Evolutionary conservation across 2,113 vertebrate genomes (phyloP).

Genomic region (Pyrgilauda ruficollis): DNA sequence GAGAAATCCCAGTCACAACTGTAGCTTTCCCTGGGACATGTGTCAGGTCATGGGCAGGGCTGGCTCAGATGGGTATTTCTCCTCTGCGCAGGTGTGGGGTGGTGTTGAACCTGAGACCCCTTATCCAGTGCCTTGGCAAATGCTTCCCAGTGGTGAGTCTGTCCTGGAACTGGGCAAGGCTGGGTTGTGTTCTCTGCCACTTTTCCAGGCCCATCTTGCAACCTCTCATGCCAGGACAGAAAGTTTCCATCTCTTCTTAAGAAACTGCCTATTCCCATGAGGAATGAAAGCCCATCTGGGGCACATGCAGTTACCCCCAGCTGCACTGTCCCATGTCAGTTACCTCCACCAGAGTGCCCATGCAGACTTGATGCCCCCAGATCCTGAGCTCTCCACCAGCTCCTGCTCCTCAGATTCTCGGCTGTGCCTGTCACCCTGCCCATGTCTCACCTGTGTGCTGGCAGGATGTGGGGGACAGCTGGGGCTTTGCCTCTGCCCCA

Average conservation of each 20-base stretch:
- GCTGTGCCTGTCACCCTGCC: not conserved
- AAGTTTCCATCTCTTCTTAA: not conserved
- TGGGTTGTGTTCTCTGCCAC: not conserved
- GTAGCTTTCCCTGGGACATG: not conserved
- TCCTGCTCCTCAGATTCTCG: not conserved
- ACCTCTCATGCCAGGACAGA: not conserved
- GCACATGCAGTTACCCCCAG: not conserved
- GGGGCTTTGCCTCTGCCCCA: not conserved
- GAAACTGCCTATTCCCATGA: not conserved
- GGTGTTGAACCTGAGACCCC: not conserved
- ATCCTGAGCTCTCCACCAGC: not conserved
- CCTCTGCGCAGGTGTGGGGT: not conserved
- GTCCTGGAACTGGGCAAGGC: not conserved
- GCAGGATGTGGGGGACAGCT: not conserved
- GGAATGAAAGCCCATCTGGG: not conserved
- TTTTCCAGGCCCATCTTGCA: not conserved
- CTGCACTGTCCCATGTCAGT: not conserved
- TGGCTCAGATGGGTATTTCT: not conserved
- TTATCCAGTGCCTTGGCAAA: not conserved
- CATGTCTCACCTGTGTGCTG: rapidly evolving
- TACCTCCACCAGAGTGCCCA: not conserved
- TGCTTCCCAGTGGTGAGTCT: rapidly evolving
- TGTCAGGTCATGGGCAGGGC: not conserved
- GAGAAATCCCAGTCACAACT: not conserved
- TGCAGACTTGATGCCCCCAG: not conserved